Evolutionary conservation across 2,113 vertebrate species (phyloP).

Genomic region (Todiramphus saurophagus): DNA sequence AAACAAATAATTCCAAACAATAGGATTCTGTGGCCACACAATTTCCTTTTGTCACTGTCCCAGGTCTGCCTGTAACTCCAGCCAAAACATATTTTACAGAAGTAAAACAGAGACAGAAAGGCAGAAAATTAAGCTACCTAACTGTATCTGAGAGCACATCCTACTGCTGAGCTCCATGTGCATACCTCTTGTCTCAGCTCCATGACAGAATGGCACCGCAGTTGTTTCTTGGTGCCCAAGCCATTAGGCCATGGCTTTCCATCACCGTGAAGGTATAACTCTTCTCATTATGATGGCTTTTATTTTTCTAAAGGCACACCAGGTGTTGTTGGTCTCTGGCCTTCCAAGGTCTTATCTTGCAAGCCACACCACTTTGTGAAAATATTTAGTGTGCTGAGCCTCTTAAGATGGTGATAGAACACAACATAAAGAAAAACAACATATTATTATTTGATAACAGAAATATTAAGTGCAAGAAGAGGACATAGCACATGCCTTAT

Average conservation of each 20-base stretch:
- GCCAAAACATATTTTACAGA: not conserved
- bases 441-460: not conserved
- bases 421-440: not conserved
- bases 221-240: not conserved
- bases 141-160: not conserved
- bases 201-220: not conserved
- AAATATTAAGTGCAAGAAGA: not conserved
- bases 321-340: not conserved
- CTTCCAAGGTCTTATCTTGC: not conserved
- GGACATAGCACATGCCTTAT: not conserved
- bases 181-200: not conserved
- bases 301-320: not conserved
- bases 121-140: not conserved
- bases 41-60: not conserved
- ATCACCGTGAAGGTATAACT: not conserved
- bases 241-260: not conserved
- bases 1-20: not conserved
- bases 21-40: not conserved
- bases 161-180: not conserved
- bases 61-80: not conserved
- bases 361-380: not conserved
- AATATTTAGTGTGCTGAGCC: not conserved
- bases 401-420: not conserved
- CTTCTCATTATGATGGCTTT: not conserved
- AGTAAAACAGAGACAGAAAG: not conserved